These are phyloP conservation scores for Chondrilla cf. caribensis DNA, from an alignment of 37 sponge, comb jelly and placozoan species.

Conservation along the genomic window DNA sequence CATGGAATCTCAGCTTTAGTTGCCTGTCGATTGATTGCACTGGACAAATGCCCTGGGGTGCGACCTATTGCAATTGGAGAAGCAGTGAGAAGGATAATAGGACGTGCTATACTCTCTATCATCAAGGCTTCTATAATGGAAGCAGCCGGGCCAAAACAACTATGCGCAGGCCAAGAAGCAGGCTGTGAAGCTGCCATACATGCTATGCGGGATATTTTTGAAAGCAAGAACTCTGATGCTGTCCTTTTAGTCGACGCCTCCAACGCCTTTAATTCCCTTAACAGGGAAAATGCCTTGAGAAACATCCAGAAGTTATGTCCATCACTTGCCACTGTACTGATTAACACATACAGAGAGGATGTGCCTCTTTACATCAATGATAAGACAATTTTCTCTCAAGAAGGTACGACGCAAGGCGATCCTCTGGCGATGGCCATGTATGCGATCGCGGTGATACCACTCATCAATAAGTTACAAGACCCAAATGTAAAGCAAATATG, in stretches of 20 bases:
- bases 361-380: slow-evolving; percentile 46
- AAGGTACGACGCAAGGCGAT: slow-evolving; percentile 54
- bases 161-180: slow-evolving; percentile 54
- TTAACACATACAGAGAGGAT: slow-evolving; percentile 42
- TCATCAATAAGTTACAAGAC: slow-evolving; percentile 25
- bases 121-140: slow-evolving; percentile 28
- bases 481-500: slow-evolving; percentile 26
- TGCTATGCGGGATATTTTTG: slow-evolving; percentile 28
- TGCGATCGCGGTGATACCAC: slow-evolving; percentile 37
- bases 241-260: slow-evolving; percentile 31
- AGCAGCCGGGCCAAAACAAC: slow-evolving; percentile 45
- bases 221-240: slow-evolving; percentile 17
- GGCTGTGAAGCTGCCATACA: slow-evolving; percentile 55
- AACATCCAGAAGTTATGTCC: slow-evolving; percentile 52
- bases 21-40: slow-evolving; percentile 52
- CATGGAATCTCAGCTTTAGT: slow-evolving; percentile 15
- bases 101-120: slow-evolving; percentile 24
- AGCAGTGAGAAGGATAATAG: slow-evolving; percentile 34
- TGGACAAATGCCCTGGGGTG: slow-evolving; percentile 56
- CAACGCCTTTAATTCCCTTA: slow-evolving; percentile 52
- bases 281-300: slow-evolving; percentile 37
- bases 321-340: slow-evolving; percentile 22
- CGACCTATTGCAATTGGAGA: slow-evolving; percentile 56
- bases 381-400: slow-evolving; percentile 37
- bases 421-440: slow-evolving; percentile 64